These are phyloP conservation scores for Rutilus rutilus DNA, from an alignment of 2,113 vertebrate species.

Conservation along the genomic window DNA sequence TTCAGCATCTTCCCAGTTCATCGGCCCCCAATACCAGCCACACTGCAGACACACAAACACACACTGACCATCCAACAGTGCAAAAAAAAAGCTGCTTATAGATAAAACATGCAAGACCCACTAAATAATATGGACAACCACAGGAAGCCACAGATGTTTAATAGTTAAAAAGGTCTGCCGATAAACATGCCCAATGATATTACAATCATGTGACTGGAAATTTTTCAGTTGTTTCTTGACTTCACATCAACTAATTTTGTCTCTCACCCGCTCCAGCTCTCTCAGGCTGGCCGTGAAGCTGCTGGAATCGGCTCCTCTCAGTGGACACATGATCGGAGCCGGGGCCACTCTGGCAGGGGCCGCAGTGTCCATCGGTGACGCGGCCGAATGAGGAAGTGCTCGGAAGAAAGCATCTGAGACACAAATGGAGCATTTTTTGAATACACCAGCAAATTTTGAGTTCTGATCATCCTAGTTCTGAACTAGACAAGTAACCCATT, in stretches of 20 bases:
- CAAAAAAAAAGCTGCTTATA: not conserved
- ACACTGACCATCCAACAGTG: slow-evolving; percentile 1
- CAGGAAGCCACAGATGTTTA: not conserved
- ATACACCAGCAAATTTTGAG: not conserved
- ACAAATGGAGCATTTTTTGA: slow-evolving; percentile 10
- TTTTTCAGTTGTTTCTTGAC: not conserved
- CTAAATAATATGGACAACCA: not conserved
- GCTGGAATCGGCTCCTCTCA: slow-evolving; percentile 85
- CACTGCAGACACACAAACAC: slow-evolving; percentile 75
- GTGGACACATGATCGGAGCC: slow-evolving; percentile 83
- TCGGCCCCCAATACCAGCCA: slow-evolving; percentile 97
- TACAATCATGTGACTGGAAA: not conserved
- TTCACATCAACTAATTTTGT: not conserved
- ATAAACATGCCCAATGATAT: not conserved
- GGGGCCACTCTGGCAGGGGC: slow-evolving; percentile 75
- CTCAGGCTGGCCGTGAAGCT: slow-evolving; percentile 93
- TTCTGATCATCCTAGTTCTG: not conserved
- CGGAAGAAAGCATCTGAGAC: slow-evolving; percentile 86
- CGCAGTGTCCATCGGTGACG: slow-evolving; percentile 68
- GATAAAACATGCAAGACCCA: slow-evolving; percentile 1
- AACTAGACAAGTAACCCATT: not conserved
- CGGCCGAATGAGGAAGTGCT: slow-evolving; percentile 75
- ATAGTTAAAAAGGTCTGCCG: not conserved
- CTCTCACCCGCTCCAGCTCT: slow-evolving; percentile 89
- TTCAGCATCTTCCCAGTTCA: slow-evolving; percentile 98